A percentile compares a stretch with the other conserved stretches of the same genome.
Evolutionary conservation across 2,113 vertebrate genomes (phyloP).

Genomic region (Lucifuga dentata): DNA sequence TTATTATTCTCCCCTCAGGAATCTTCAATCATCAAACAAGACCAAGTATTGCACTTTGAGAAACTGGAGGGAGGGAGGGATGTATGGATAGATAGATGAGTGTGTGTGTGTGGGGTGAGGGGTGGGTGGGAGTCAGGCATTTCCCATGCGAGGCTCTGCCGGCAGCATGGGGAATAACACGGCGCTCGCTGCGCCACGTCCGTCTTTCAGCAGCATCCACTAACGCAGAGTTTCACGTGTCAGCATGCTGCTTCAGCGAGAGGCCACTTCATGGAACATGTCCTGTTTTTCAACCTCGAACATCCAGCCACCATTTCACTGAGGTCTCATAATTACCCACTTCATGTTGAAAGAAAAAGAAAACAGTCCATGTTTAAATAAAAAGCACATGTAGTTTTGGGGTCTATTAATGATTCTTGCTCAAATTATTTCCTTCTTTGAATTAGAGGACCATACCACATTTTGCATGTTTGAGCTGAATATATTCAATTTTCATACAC

Average conservation of each 20-base stretch:
- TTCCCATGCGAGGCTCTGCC: constrained; percentile 7
- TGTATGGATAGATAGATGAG: neutral
- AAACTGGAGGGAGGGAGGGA: neutral
- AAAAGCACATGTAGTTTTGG: too few relatives aligned
- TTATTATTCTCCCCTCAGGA: constrained; percentile 39
- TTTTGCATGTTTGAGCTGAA: too few relatives aligned
- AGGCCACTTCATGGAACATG: constrained; percentile 5
- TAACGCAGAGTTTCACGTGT: constrained; percentile 54
- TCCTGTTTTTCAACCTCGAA: neutral
- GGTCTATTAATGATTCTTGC: too few relatives aligned
- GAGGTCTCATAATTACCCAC: neutral
- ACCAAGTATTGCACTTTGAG: constrained; percentile 33
- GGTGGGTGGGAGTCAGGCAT: constrained; percentile 3
- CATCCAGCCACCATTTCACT: neutral
- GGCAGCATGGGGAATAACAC: constrained; percentile 23
- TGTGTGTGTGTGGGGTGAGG: neutral
- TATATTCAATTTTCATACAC: too few relatives aligned
- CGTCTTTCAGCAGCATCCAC: constrained; percentile 52
- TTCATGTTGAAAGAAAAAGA: neutral
- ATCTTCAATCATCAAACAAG: constrained; percentile 44
- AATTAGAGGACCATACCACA: too few relatives aligned
- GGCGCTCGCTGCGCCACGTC: neutral
- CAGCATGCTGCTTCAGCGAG: constrained; percentile 30
- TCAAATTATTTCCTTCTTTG: too few relatives aligned
- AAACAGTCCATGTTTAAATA: too few relatives aligned